phyloP scores from a whole-genome alignment of 2,113 vertebrate species.

The Eulemur macaco region DNA sequence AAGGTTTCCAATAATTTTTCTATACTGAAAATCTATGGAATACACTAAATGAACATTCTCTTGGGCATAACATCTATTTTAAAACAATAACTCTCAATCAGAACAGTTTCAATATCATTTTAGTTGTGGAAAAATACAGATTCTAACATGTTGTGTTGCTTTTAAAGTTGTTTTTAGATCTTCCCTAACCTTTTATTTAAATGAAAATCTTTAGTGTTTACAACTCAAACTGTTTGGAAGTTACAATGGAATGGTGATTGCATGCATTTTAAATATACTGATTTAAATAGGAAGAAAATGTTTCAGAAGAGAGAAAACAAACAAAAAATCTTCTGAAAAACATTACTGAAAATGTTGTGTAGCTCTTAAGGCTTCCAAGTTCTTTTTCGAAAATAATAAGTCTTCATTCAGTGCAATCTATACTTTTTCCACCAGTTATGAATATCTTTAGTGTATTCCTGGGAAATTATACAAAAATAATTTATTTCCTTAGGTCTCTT shows the following conservation, averaged over 20 bases:
- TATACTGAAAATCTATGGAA: not conserved
- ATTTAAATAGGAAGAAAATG: not conserved
- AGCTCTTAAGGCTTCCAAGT: not conserved
- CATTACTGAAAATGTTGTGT: not conserved
- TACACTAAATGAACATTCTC: not conserved
- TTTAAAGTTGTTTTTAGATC: not conserved
- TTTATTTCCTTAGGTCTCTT: not conserved
- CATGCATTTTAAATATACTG: constrained; percentile 23
- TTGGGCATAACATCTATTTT: not conserved
- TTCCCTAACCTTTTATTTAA: constrained; percentile 31
- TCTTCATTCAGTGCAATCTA: not conserved
- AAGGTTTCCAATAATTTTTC: not conserved
- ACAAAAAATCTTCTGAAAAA: constrained; percentile 8
- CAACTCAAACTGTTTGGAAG: not conserved
- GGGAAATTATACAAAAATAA: not conserved
- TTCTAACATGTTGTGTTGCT: not conserved
- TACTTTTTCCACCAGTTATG: not conserved
- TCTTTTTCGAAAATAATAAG: not conserved
- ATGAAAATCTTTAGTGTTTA: not conserved
- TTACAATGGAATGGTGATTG: constrained; percentile 7
- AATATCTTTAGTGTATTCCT: not conserved
- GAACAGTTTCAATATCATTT: not conserved
- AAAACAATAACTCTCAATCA: not conserved
- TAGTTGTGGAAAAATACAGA: not conserved
- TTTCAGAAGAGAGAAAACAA: constrained; percentile 3